Evolutionary conservation across 2,113 vertebrate species (phyloP).

Genomic region (Ciconia stormi): DNA sequence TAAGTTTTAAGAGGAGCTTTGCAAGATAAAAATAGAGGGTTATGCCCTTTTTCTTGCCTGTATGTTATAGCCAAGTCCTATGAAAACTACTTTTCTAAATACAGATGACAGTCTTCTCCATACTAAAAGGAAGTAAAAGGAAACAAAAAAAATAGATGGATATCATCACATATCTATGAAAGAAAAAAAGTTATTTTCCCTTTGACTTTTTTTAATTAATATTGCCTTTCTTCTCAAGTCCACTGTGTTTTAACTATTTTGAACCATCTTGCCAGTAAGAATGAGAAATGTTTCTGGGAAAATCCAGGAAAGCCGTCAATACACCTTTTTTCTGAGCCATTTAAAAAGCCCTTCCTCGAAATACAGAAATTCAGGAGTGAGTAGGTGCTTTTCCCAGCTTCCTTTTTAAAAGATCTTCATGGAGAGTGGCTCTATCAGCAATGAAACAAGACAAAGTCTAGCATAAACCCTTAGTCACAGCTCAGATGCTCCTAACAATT

Average conservation of each 20-base stretch:
- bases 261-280: not conserved
- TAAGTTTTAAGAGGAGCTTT: not conserved
- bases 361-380: not conserved
- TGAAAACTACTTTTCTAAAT: not conserved
- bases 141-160: not conserved
- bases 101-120: not conserved
- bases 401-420: not conserved
- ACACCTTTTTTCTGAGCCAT: not conserved
- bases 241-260: not conserved
- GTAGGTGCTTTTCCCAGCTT: not conserved
- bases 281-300: not conserved
- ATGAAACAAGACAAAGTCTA: not conserved
- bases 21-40: not conserved
- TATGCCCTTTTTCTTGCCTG: not conserved
- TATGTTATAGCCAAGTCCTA: not conserved
- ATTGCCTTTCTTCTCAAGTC: not conserved
- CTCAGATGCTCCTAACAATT: not conserved
- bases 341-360: not conserved
- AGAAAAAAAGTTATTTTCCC: not conserved
- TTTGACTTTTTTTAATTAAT: not conserved
- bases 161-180: not conserved
- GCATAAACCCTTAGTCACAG: not conserved
- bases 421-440: not conserved
- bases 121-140: not conserved
- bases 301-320: not conserved